Base-by-base conservation (phyloP, 2,113 vertebrate genomes). In the Menidia beryllina region DNA sequence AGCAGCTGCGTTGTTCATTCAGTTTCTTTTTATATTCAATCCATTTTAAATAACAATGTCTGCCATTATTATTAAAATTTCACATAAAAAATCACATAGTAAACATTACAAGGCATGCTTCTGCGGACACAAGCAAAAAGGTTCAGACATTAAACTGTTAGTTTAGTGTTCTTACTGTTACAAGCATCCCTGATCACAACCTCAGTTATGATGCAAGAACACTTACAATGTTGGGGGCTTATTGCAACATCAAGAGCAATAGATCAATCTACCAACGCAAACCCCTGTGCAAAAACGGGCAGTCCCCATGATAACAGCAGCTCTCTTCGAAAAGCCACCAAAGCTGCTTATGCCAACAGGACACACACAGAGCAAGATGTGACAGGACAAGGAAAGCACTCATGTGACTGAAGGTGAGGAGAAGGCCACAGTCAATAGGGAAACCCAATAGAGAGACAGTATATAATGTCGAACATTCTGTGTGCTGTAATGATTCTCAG, bases 301-400 rank as follows among this genome's bases (percentile, higher is more conserved):
- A 68, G 62, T 21, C 27, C n/a, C 45, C 53, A 7, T 61, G 51
- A 43, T 39, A 9, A n/a, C 23, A 73, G 15, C 51, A 72, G n/a
- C 50, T 34, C 24, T 62, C 51, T 36, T 21, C 25, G 57, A 56
- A 77, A 70, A 71, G 62, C 61, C 13, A 36, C 62, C 39, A 38
- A 65, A 75, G 70, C 67, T 72, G 53, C 61, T 83, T 60, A 76
- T 63, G 67, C 60, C 67, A 81, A 62, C 51, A 79, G 66, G 77
- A 81, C 67, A 39, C 43, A 27, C 71, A 76, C 69, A 58, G n/a
- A n/a, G 34, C 69, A 51, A 57, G 72, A 71, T 65, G 75, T 50
- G 24, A 34, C 56, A 52, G 41, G 62, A 68, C 58, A 74, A 51
- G 26, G 39, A 51, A 48, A 75, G 36, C n/a, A 36, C 23, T 41